These are phyloP conservation scores for Sinosuthora webbiana DNA, from an alignment of 2,113 vertebrate species.

Conservation along the genomic window DNA sequence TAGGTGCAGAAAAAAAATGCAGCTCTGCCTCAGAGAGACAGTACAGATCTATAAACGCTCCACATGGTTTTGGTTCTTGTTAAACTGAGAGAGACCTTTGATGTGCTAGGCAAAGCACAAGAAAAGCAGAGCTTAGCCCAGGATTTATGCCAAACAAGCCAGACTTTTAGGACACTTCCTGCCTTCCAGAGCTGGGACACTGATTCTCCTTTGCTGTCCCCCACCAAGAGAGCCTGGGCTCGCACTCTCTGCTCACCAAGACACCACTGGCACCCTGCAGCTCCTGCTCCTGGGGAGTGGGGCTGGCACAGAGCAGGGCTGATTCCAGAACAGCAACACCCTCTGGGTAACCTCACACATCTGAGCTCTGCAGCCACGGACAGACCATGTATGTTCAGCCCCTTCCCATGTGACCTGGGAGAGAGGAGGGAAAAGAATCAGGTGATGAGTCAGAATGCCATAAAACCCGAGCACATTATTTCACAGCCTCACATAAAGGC, in stretches of 20 bases:
- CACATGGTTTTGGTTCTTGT: not conserved
- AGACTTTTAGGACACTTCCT: not conserved
- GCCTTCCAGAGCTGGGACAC: not conserved
- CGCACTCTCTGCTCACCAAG: not conserved
- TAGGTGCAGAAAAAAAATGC: not conserved
- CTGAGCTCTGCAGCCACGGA: not conserved
- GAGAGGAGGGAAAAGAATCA: not conserved
- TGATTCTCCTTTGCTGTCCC: not conserved
- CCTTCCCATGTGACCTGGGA: not conserved
- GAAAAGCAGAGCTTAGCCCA: not conserved
- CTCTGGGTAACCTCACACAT: accelerated
- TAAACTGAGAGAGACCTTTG: not conserved
- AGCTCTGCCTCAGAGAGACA: not conserved
- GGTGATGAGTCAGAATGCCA: not conserved
- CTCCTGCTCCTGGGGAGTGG: not conserved
- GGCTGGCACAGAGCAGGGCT: not conserved
- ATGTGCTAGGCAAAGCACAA: not conserved
- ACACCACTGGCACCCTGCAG: not conserved
- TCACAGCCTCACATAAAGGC: not conserved
- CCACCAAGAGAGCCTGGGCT: accelerated
- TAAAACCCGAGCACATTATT: not conserved
- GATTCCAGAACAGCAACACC: not conserved
- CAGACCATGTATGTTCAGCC: not conserved
- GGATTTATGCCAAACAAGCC: not conserved
- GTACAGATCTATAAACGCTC: not conserved